phyloP scores from a whole-genome alignment of 2,797 vertebrate species.

The Myotis daubentonii region DNA sequence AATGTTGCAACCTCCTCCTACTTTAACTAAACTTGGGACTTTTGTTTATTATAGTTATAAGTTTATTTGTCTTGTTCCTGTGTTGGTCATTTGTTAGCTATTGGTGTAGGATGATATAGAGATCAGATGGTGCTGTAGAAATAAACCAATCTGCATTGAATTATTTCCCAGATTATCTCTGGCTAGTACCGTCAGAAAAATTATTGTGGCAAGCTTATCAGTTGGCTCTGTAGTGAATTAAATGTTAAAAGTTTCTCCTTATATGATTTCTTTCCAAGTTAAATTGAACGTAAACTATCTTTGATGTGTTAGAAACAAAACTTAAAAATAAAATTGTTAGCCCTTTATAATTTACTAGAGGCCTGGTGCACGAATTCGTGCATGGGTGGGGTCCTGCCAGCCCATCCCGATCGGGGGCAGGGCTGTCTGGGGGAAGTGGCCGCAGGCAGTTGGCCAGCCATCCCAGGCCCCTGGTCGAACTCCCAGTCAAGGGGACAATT shows the following conservation, averaged over 20 bases:
- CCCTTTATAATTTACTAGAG: neutral
- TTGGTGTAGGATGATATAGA: neutral
- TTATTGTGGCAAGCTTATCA: neutral
- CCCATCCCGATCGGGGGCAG: too few relatives aligned
- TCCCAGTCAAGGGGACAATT: too few relatives aligned
- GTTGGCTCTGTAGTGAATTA: neutral
- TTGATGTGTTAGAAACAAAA: neutral
- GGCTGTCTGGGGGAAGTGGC: too few relatives aligned
- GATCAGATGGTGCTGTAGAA: neutral
- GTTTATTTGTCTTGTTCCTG: neutral
- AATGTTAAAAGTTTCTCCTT: neutral
- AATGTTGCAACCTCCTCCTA: neutral
- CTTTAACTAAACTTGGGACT: slow-evolving; percentile 16
- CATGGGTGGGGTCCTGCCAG: too few relatives aligned
- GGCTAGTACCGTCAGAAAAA: slow-evolving; percentile 24
- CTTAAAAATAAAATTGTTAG: neutral
- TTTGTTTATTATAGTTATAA: neutral
- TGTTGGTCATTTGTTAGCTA: neutral
- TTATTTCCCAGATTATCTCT: slow-evolving; percentile 47
- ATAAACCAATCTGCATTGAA: neutral
- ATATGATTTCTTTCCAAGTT: neutral
- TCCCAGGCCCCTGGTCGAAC: too few relatives aligned
- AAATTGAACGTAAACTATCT: neutral
- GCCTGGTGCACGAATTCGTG: too few relatives aligned
- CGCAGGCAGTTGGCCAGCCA: too few relatives aligned